Evolutionary conservation across 2,797 vertebrate species (phyloP), one percentile per base, ranked within the genome.

Genomic region (Aldrovandia affinis): DNA sequence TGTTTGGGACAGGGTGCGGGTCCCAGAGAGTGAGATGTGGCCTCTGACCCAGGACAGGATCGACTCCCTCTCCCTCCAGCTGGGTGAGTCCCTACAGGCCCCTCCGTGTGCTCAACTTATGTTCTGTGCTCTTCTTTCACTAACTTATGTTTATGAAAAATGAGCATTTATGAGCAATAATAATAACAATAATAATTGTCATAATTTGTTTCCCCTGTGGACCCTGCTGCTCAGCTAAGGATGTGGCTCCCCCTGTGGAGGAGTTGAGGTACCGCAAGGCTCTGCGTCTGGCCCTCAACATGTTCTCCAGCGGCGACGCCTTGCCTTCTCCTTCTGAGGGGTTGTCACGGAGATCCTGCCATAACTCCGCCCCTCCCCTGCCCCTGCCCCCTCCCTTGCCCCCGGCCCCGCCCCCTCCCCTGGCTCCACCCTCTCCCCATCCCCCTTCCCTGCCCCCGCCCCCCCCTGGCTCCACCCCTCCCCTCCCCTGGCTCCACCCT

Each of bases 221-320:
- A 25, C 44, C 20, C 42, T 9, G 39, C 28, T 70, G 14, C 10
- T 1, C 9, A 47, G 70, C 20, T 75, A 15, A 44, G 9, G 3
- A 20, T 25, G 70, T 44, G 70, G 2, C 39, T 44, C 70, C 18
- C 20, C 39, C 70, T 9, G 12, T 44, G 42, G 20, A 44, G 8
- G 70, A 75, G 70, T 14, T 75, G 70, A 75, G 39, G 9, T 75
- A 75, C 42, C 39, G 70, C 39, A 75, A 75, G 36, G 70, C 70
- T 25, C 70, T 75, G 39, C 70, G 70, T 47, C 39, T 75, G 70
- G 70, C 70, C 39, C 7, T 75, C 20, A 44, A 75, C 3, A 20
- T 75, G 30, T 9, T 75, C 36, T 47, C 70, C 33, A 12, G 30
- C 33, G 33, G 25, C 8, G 22, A 39, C 70, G 6, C 70, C 22